Evolutionary conservation across 1,140 invertebrate genomes (phyloP), one percentile per base, ranked within the genome.

Genomic region (Lamellibrachia luymesi): DNA sequence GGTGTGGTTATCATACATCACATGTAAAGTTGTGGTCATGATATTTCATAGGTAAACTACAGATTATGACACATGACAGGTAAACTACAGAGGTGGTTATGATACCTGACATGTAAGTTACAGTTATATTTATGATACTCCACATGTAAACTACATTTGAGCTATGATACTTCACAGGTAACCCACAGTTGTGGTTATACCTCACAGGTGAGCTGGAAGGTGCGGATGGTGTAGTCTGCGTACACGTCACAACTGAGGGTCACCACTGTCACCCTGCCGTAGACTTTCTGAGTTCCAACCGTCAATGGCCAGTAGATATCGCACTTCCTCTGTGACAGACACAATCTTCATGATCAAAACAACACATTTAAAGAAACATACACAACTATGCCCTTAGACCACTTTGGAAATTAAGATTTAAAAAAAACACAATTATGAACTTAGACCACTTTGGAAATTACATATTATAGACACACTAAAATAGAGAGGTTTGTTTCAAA

Each of bases 281-380:
- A 80, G 64, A 80, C 64, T 80, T 17, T 80, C 64, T 80, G 27
- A 6, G 52, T 50, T 13, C 64, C 27, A 6, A 90, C 52, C 2
- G 7, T 93, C 27, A 89, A n/a, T 8, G 92, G 92, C 92, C 92
- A 93, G 64, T 93, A 93, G n/a, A 38, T 64, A 13, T 93, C 92
- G 52, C 92, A 93, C 92, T 93, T 93, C 50, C 64, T 64, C 92
- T 93, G 91, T 10, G 2, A 80, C 64, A 80, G 64, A 80, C 64
- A 80, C 64, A 80, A 80, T 80, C 64, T 2, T 17, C 7, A 80
- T 22, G 10, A 80, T 80, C 64, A 80, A 22, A 80, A 80, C 64
- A 17, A 10, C 25, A n/a, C 17, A 91, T 27, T 50, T 50, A 10
- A 49, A 91, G 5, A 91, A 10, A 50, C 38, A 49, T 22, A 51